Percentiles rank a stretch among this genome's conserved stretches.
Conservation (phyloP, 2,888 invertebrate species). For the Andrena praecox region DNA sequence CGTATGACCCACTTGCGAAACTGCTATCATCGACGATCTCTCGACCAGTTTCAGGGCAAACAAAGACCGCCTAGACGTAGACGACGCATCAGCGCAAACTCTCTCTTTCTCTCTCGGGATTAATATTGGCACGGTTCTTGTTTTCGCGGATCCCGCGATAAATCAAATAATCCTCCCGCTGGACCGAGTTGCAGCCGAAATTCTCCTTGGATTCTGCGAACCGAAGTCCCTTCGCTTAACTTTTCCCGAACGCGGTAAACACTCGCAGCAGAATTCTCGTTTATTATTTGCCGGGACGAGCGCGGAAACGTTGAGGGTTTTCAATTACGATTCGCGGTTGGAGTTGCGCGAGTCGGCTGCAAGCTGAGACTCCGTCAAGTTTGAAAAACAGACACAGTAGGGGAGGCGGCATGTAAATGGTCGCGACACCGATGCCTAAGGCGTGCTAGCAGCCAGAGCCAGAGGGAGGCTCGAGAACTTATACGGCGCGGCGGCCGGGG, state of each 20-base stretch:
- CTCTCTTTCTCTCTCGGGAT: slow-evolving; percentile 33
- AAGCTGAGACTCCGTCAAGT: slow-evolving; percentile 48
- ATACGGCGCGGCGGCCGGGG: slow-evolving; percentile 38
- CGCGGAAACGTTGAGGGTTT: slow-evolving; percentile 13
- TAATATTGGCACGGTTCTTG: slow-evolving; percentile 68
- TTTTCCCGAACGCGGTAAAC: slow-evolving; percentile 20
- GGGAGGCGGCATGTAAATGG: slow-evolving; percentile 44
- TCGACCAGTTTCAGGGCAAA: slow-evolving; percentile 15
- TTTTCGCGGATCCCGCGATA: slow-evolving; percentile 67
- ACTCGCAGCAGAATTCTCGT: background rate
- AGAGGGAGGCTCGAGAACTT: slow-evolving; percentile 45
- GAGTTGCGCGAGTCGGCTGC: slow-evolving; percentile 11
- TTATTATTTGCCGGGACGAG: slow-evolving; percentile 10
- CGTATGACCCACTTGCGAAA: slow-evolving; percentile 67
- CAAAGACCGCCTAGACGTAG: slow-evolving; percentile 20
- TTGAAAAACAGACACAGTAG: slow-evolving; percentile 39
- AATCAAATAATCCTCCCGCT: slow-evolving; percentile 63
- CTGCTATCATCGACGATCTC: slow-evolving; percentile 39
- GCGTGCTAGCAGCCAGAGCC: slow-evolving; percentile 20
- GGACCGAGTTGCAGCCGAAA: slow-evolving; percentile 38
- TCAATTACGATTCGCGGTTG: slow-evolving; percentile 39
- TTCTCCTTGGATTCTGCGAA: slow-evolving; percentile 35
- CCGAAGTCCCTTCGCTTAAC: background rate
- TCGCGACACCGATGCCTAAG: slow-evolving; percentile 57
- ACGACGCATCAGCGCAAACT: slow-evolving; percentile 14